A percentile compares a stretch with the other conserved stretches of the same genome.
phyloP scores from a whole-genome alignment of 2,888 invertebrate species.

The Polyploca ridens region DNA sequence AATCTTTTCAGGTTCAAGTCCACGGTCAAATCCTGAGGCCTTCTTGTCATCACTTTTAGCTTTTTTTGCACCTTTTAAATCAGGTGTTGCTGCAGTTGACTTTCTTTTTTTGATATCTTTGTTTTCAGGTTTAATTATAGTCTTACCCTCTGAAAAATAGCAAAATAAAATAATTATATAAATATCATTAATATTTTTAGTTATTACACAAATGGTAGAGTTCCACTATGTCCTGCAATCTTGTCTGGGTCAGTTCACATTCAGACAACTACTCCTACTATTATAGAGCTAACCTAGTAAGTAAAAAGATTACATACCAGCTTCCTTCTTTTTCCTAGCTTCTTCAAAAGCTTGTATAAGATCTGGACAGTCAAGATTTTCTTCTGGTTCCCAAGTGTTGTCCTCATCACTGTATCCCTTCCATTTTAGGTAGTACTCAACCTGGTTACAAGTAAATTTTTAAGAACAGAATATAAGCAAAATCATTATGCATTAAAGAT shows the following conservation, averaged over 20 bases:
- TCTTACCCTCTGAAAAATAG: slow-evolving; percentile 73
- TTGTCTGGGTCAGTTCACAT: too few species aligned
- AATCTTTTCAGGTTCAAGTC: slow-evolving; percentile 93
- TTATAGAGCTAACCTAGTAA: too few species aligned
- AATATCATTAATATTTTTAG: too few species aligned
- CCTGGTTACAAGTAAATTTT: slow-evolving; percentile 55
- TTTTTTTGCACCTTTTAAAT: slow-evolving; percentile 82
- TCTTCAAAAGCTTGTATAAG: slow-evolving; percentile 94
- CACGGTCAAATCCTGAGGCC: slow-evolving; percentile 91
- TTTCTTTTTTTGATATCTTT: slow-evolving; percentile 80
- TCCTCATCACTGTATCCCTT: slow-evolving; percentile 94
- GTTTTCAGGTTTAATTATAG: slow-evolving; percentile 60
- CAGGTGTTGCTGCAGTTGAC: slow-evolving; percentile 79
- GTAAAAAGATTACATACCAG: slow-evolving; percentile 53
- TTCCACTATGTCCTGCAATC: slow-evolving; percentile 32
- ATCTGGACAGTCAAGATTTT: slow-evolving; percentile 96
- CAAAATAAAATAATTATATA: slow-evolving; percentile 8
- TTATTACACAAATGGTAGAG: too few species aligned
- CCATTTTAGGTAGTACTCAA: slow-evolving; percentile 91
- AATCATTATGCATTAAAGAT: too few species aligned
- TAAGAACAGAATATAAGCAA: not conserved
- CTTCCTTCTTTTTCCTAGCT: slow-evolving; percentile 88
- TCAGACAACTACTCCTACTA: too few species aligned
- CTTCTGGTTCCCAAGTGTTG: slow-evolving; percentile 98
- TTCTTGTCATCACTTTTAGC: slow-evolving; percentile 84